These are phyloP conservation scores for Strigamia transsilvanica DNA, from an alignment of 2,888 invertebrate species.

Conservation along the genomic window DNA sequence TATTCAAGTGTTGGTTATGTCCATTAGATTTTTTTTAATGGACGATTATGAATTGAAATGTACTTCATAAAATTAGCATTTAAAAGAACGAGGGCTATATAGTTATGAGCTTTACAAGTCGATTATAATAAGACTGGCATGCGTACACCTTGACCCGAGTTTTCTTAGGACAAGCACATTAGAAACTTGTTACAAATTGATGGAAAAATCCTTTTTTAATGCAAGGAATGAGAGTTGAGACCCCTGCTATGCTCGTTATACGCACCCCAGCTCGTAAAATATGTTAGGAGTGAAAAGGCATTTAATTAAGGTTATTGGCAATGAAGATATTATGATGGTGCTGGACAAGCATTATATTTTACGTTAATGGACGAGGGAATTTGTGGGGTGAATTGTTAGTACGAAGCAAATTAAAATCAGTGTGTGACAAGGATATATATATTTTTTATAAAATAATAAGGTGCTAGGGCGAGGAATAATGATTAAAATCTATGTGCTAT, in stretches of 20 bases:
- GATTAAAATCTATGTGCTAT: slow-evolving; percentile 4
- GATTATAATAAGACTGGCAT: slow-evolving; percentile 27
- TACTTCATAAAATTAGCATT: slow-evolving; percentile 33
- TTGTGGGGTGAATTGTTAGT: slow-evolving; percentile 31
- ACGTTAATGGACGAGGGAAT: slow-evolving; percentile 7
- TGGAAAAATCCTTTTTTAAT: slow-evolving; percentile 48
- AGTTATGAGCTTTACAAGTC: background rate
- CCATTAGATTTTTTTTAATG: slow-evolving; percentile 5
- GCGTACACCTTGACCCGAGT: background rate
- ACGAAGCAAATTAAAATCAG: slow-evolving; percentile 19
- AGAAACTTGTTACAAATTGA: slow-evolving; percentile 38
- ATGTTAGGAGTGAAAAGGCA: slow-evolving; percentile 25
- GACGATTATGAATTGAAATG: slow-evolving; percentile 29
- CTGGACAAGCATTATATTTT: slow-evolving; percentile 40
- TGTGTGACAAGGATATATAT: background rate
- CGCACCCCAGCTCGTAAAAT: slow-evolving; percentile 40
- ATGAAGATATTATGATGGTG: slow-evolving; percentile 48
- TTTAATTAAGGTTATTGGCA: slow-evolving; percentile 47
- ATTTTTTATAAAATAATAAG: background rate
- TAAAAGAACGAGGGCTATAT: background rate
- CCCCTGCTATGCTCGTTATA: slow-evolving; percentile 39
- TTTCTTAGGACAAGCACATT: background rate
- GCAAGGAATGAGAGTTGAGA: slow-evolving; percentile 15
- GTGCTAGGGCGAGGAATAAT: background rate
- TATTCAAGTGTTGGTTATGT: background rate